phyloP scores from a whole-genome alignment of 2,888 invertebrate species.

The Platypus cylindrus region DNA sequence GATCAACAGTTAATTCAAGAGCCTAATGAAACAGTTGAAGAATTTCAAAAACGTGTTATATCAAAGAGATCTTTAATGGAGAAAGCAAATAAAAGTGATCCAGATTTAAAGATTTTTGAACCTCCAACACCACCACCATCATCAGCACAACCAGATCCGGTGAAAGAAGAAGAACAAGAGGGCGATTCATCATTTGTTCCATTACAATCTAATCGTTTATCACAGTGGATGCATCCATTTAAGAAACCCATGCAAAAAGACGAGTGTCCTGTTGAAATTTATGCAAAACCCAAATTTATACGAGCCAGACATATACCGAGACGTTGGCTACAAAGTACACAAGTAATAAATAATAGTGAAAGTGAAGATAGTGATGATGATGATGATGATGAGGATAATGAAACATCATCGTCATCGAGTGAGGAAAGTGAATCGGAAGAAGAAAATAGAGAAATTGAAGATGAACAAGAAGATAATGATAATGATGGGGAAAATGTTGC shows the following conservation, averaged over 20 bases:
- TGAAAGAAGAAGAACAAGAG: constrained; percentile 32
- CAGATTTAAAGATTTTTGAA: constrained; percentile 30
- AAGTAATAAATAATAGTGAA: constrained; percentile 20
- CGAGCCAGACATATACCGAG: constrained; percentile 31
- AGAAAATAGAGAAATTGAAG: constrained; percentile 5
- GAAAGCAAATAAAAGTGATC: constrained; percentile 30
- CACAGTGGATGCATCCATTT: constrained; percentile 32
- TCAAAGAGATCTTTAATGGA: constrained; percentile 32
- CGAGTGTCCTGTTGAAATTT: constrained; percentile 32
- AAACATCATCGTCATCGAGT: constrained; percentile 21
- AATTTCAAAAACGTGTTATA: constrained; percentile 18
- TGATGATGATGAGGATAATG: constrained; percentile 15
- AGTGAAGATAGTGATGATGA: constrained; percentile 24
- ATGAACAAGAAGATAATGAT: constrained; percentile 26
- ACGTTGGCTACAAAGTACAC: constrained; percentile 11
- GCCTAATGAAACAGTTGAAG: constrained; percentile 15
- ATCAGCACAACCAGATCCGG: constrained; percentile 30
- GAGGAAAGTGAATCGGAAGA: constrained; percentile 17
- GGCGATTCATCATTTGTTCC: constrained; percentile 31
- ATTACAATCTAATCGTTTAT: constrained; percentile 32
- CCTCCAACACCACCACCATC: constrained; percentile 20
- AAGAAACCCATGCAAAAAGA: constrained; percentile 33
- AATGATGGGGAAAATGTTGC: constrained; percentile 25
- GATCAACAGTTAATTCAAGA: constrained; percentile 28
- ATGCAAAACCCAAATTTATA: constrained; percentile 33